Percentiles rank a stretch among this genome's conserved stretches.
These are phyloP conservation scores for Gymnopithys bicolor DNA, from an alignment of 2,797 vertebrate genomes.

Conservation along the genomic window DNA sequence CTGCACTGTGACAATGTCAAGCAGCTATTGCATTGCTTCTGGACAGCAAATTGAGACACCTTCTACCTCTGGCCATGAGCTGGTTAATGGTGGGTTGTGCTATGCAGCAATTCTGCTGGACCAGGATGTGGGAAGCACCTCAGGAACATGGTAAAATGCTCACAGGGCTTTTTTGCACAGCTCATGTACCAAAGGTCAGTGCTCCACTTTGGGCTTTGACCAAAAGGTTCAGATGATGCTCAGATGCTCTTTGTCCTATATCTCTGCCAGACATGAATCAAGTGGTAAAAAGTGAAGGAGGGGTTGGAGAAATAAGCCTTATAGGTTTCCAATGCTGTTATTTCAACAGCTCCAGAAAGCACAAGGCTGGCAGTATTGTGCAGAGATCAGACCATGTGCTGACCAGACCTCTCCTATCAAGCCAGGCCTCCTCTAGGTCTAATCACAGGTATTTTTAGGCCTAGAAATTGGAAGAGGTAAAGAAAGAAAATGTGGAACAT, in stretches of 20 bases:
- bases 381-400: background rate
- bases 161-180: background rate
- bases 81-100: background rate
- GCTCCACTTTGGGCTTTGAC: slow-evolving; percentile 10
- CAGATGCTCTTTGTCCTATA: slow-evolving; percentile 21
- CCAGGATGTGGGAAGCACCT: background rate
- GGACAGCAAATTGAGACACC: background rate
- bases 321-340: background rate
- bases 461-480: background rate
- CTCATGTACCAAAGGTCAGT: background rate
- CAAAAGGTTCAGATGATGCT: slow-evolving; percentile 40
- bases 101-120: background rate
- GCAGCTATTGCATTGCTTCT: background rate
- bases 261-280: slow-evolving; percentile 7
- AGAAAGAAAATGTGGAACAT: background rate
- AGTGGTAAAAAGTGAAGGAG: background rate
- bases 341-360: background rate
- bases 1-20: background rate
- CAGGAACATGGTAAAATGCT: background rate
- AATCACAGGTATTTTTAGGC: background rate
- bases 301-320: background rate
- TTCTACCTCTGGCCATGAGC: background rate
- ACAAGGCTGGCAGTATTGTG: background rate
- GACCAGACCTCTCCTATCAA: background rate
- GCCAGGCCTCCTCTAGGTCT: background rate